Conservation (phyloP, 2,888 invertebrate genomes). For the Acrocyrtus sp. region DNA sequence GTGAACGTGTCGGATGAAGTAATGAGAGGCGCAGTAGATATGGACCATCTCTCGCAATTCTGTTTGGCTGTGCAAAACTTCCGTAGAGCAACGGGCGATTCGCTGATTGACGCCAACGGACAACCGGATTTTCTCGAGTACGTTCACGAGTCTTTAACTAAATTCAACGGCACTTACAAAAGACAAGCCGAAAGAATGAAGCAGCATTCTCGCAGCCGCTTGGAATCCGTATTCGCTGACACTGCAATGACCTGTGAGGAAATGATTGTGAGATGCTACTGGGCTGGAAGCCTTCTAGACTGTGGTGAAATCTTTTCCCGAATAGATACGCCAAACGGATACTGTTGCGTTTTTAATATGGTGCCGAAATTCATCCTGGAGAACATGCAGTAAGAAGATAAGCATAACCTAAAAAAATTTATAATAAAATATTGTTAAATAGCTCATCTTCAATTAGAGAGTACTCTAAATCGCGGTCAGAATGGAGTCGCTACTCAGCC, state of each 20-base stretch:
- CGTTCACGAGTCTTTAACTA: too few relatives aligned
- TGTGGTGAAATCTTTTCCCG: slow-evolving; percentile 9
- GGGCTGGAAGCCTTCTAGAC: not conserved
- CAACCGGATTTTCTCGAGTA: too few relatives aligned
- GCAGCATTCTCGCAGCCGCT: too few relatives aligned
- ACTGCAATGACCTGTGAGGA: too few relatives aligned
- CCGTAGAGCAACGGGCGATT: slow-evolving; percentile 1
- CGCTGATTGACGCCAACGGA: slow-evolving; percentile 1
- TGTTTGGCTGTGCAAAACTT: slow-evolving; percentile 26
- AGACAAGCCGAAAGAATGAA: too few relatives aligned
- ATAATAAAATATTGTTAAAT: too few relatives aligned
- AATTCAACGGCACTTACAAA: too few relatives aligned
- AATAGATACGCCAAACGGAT: slow-evolving; percentile 3
- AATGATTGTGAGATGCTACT: slow-evolving; percentile 27
- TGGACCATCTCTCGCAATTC: slow-evolving; percentile 17
- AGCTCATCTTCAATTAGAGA: too few relatives aligned
- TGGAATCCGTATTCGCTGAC: too few relatives aligned
- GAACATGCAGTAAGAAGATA: not conserved
- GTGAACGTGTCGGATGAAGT: not conserved
- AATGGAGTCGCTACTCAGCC: too few relatives aligned
- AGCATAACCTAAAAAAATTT: not conserved
- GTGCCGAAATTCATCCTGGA: slow-evolving; percentile 17
- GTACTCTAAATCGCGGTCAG: too few relatives aligned
- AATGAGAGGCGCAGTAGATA: too few relatives aligned
- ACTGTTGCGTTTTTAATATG: slow-evolving; percentile 37